Evolutionary conservation across 2,797 vertebrate species (phyloP).

Genomic region (Acanthurus leucopareius): DNA sequence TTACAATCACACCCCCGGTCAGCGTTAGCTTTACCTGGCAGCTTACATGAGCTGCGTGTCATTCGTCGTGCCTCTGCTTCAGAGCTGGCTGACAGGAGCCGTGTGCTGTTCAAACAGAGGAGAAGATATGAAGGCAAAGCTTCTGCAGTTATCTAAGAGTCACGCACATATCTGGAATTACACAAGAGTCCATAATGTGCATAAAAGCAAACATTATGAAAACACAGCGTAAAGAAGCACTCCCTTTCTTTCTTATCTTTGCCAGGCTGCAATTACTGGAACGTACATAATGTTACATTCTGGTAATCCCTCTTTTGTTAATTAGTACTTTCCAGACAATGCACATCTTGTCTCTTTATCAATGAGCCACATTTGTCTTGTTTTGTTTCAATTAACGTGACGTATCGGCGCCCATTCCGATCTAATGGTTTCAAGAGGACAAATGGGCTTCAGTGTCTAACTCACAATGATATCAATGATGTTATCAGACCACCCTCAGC

Average conservation of each 20-base stretch:
- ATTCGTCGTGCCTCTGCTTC: not conserved
- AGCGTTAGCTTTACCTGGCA: not conserved
- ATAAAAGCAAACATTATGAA: not conserved
- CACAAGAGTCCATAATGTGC: not conserved
- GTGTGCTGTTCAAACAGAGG: not conserved
- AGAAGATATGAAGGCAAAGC: not conserved
- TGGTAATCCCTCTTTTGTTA: not conserved
- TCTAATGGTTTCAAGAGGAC: conserved; percentile 20
- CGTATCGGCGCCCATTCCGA: conserved; percentile 29
- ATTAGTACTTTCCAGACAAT: not conserved
- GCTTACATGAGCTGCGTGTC: not conserved
- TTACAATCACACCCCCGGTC: not conserved
- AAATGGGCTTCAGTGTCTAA: conserved; percentile 8
- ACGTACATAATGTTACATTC: too few relatives aligned
- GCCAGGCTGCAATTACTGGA: not conserved
- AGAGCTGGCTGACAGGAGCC: not conserved
- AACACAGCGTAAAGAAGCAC: not conserved
- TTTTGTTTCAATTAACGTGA: conserved; percentile 48
- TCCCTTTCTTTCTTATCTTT: not conserved
- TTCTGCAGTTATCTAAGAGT: not conserved
- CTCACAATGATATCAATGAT: conserved; percentile 37
- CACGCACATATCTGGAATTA: not conserved
- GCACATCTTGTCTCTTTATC: not conserved
- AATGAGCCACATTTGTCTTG: conserved; percentile 22
- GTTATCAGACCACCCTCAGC: conserved; percentile 24